Evolutionary conservation across 2,888 invertebrate genomes (phyloP).

Genomic region (Volucella inflata): DNA sequence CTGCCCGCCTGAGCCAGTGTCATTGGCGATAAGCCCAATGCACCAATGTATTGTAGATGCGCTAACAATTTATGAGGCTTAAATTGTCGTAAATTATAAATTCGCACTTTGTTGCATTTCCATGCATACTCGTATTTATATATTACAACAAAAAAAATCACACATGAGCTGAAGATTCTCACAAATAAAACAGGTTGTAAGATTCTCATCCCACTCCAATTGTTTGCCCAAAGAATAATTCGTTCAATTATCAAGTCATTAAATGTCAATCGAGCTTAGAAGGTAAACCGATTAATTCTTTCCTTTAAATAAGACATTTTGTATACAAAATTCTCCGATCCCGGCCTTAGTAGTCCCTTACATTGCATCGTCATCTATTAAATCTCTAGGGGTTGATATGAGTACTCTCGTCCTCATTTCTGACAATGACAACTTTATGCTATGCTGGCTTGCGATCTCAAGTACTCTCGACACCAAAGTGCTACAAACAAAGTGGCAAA

Average conservation of each 20-base stretch:
- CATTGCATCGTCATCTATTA: background rate
- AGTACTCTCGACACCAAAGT: constrained; percentile 66
- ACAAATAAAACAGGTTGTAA: constrained; percentile 56
- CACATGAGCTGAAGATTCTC: background rate
- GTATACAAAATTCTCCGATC: constrained; percentile 41
- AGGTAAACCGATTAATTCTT: constrained; percentile 66
- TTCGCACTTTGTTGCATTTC: constrained; percentile 31
- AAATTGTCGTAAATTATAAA: constrained; percentile 74
- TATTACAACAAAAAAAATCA: constrained; percentile 21
- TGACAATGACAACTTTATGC: constrained; percentile 34
- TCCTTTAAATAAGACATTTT: constrained; percentile 35
- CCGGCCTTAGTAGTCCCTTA: background rate
- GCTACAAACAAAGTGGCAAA: constrained; percentile 69
- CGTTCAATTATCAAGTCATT: constrained; percentile 67
- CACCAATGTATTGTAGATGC: constrained; percentile 55
- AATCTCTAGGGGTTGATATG: constrained; percentile 58
- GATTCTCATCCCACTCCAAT: constrained; percentile 57
- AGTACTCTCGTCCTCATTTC: constrained; percentile 38
- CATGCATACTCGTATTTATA: constrained; percentile 30
- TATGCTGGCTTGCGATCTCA: constrained; percentile 45
- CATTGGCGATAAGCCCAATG: constrained; percentile 67
- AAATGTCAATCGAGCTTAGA: constrained; percentile 61
- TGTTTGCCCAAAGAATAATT: constrained; percentile 63
- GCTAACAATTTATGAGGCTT: constrained; percentile 74
- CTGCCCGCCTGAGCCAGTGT: constrained; percentile 62